Conservation (phyloP, 2,113 vertebrate genomes). For the Ardeotis arabs region DNA sequence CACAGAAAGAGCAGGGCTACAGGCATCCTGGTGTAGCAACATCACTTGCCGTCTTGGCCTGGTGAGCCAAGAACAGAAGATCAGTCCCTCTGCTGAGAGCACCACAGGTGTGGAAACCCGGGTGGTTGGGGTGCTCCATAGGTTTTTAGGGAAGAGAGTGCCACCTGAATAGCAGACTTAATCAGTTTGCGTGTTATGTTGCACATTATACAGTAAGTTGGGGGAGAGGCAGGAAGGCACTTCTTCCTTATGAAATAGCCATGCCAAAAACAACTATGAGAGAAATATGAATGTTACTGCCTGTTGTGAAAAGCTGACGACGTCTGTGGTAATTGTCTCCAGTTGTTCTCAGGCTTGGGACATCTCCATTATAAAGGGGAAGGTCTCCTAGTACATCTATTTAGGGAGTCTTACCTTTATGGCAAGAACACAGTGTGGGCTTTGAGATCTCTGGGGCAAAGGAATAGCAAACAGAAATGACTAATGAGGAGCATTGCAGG, state of each 20-base stretch:
- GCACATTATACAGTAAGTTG: background rate
- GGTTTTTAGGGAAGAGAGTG: background rate
- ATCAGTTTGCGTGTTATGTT: background rate
- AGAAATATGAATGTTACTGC: background rate
- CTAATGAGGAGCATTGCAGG: background rate
- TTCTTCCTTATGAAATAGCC: background rate
- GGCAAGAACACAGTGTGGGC: background rate
- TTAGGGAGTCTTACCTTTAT: background rate
- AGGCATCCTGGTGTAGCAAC: background rate
- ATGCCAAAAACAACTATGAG: background rate
- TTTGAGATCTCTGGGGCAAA: background rate
- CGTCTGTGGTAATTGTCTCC: background rate
- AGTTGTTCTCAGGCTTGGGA: background rate
- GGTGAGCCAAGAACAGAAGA: background rate
- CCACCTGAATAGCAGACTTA: background rate
- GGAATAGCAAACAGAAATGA: background rate
- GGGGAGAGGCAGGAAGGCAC: background rate
- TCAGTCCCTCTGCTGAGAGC: background rate
- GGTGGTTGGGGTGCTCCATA: background rate
- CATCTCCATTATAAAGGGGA: background rate
- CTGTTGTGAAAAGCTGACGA: background rate
- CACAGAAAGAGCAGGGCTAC: background rate
- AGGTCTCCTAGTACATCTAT: background rate
- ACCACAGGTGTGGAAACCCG: background rate
- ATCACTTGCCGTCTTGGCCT: background rate